These are phyloP conservation scores for Pangasianodon gigas DNA, from an alignment of 2,113 vertebrate species.

Conservation along the genomic window DNA sequence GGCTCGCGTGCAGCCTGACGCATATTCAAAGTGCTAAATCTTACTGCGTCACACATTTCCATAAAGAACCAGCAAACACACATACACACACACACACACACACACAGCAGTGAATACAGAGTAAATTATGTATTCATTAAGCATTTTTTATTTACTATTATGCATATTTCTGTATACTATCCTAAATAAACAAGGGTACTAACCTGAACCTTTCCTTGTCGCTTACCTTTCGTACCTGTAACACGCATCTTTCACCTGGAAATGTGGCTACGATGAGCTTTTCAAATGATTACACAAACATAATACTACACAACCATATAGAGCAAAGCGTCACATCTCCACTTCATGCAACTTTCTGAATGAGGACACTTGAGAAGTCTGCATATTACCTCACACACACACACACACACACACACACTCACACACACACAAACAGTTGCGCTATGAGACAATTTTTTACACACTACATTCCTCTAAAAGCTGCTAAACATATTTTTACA, in stretches of 20 bases:
- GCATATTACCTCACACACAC: too few species aligned
- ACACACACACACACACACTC: too few species aligned
- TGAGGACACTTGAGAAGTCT: too few species aligned
- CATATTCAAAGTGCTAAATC: constrained; percentile 7
- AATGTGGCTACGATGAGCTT: not conserved
- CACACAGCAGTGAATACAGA: not conserved
- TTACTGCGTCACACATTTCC: constrained; percentile 22
- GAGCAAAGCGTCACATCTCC: too few species aligned
- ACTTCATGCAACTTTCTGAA: too few species aligned
- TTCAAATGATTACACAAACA: not conserved
- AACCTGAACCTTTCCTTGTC: not conserved
- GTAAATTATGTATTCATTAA: not conserved
- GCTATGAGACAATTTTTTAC: too few species aligned
- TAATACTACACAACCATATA: not conserved
- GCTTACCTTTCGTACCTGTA: not conserved
- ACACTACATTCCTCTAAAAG: too few species aligned
- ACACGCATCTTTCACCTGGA: not conserved
- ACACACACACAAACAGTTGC: too few species aligned
- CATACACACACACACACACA: not conserved
- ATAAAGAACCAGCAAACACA: not conserved
- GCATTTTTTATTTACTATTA: not conserved
- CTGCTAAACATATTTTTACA: too few species aligned
- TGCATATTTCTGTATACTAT: not conserved
- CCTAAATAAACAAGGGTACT: not conserved
- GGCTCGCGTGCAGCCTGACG: not conserved